These are phyloP conservation scores for Pongo abelii DNA, from an alignment of 2,113 vertebrate species.

Conservation along the genomic window DNA sequence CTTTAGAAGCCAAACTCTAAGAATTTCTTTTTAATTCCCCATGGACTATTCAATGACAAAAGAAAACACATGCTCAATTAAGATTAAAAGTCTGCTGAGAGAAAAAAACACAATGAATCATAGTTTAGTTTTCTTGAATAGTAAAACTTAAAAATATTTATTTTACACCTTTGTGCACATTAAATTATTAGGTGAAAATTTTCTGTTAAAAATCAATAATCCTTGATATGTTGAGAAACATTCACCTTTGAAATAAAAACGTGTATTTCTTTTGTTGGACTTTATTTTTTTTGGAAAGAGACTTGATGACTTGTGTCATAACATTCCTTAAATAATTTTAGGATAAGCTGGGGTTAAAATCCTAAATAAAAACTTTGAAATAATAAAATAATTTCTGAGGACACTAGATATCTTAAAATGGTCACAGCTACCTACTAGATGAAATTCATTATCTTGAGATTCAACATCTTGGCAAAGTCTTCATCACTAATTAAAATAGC, in stretches of 20 bases:
- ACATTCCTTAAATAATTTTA: constrained; percentile 36
- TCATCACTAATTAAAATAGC: constrained; percentile 79
- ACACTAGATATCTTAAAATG: background rate
- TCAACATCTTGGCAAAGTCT: constrained; percentile 69
- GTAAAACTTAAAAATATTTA: constrained; percentile 34
- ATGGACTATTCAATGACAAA: background rate
- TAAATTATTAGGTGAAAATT: constrained; percentile 30
- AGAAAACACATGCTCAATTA: background rate
- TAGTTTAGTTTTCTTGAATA: background rate
- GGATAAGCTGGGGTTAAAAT: background rate
- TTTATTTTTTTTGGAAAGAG: constrained; percentile 22
- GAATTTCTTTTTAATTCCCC: background rate
- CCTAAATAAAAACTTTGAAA: background rate
- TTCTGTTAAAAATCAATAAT: constrained; percentile 14
- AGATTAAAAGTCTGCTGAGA: background rate
- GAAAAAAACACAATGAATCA: background rate
- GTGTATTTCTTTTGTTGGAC: background rate
- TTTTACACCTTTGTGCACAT: background rate
- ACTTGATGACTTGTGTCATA: background rate
- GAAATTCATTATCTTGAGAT: constrained; percentile 66
- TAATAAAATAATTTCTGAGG: constrained; percentile 38
- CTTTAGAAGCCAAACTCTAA: background rate
- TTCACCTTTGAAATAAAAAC: background rate
- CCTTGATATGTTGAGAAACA: background rate
- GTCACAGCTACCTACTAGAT: constrained; percentile 45